Evolutionary conservation across 1,140 invertebrate species (phyloP).

Genomic region (Druon quercuslanigerum): DNA sequence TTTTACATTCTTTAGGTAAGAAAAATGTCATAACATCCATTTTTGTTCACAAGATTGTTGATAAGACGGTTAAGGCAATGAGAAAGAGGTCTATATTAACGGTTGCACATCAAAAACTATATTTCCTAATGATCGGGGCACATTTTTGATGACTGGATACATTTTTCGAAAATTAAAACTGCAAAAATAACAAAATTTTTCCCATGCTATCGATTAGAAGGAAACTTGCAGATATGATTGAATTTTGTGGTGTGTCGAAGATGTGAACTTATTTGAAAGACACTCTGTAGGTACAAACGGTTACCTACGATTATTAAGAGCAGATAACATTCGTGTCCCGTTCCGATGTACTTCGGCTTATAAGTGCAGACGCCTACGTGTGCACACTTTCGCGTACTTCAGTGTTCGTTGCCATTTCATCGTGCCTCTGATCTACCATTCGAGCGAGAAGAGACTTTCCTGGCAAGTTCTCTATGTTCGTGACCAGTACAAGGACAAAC

Average conservation of each 20-base stretch:
- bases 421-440: slow-evolving; percentile 49
- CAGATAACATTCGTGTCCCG: slow-evolving; percentile 56
- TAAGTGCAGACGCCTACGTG: slow-evolving; percentile 27
- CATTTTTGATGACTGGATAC: too few relatives aligned
- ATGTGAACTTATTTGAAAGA: not conserved
- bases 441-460: slow-evolving; percentile 45
- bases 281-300: slow-evolving; percentile 42
- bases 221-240: not conserved
- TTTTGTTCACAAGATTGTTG: too few relatives aligned
- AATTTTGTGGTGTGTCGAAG: not conserved
- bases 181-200: too few relatives aligned
- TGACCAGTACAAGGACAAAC: slow-evolving; percentile 35
- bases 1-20: too few relatives aligned
- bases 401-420: slow-evolving; percentile 35
- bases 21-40: too few relatives aligned
- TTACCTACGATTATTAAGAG: slow-evolving; percentile 58
- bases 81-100: too few relatives aligned
- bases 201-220: too few relatives aligned
- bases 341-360: slow-evolving; percentile 41
- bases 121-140: too few relatives aligned
- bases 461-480: slow-evolving; percentile 54
- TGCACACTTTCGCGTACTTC: slow-evolving; percentile 17
- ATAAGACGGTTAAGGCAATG: too few relatives aligned
- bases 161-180: too few relatives aligned
- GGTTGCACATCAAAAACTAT: too few relatives aligned